phyloP scores from a whole-genome alignment of 92 coral and sea anemone genomes.

The Palythoa grandiflora region DNA sequence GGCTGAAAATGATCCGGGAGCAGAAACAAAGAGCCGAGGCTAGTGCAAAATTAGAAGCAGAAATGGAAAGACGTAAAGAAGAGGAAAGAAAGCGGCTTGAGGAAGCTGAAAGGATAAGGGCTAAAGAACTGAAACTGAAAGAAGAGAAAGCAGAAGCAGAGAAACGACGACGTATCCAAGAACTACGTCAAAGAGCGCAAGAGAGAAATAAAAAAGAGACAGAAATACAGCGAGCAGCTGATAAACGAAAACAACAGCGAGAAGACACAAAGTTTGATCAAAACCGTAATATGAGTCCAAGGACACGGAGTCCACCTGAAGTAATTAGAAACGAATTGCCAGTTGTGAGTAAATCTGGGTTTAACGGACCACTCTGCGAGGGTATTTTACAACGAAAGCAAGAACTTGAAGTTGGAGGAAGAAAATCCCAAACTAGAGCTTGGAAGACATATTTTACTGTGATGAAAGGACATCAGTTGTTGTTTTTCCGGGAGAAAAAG shows the following conservation, averaged over 20 bases:
- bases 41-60: conserved; percentile 38
- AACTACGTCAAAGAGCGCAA: conserved; percentile 40
- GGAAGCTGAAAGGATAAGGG: conserved; percentile 44
- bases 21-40: conserved; percentile 27
- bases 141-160: conserved; percentile 42
- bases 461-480: conserved; percentile 70
- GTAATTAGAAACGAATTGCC: conserved; percentile 51
- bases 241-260: conserved; percentile 42
- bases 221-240: conserved; percentile 43
- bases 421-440: conserved; percentile 69
- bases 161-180: conserved; percentile 40
- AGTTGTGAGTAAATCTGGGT: conserved; percentile 19
- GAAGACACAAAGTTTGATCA: conserved; percentile 38
- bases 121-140: conserved; percentile 31
- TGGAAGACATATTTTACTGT: conserved; percentile 92
- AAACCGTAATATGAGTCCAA: conserved; percentile 16
- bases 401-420: conserved; percentile 80
- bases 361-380: conserved; percentile 53
- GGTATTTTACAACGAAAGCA: conserved; percentile 91
- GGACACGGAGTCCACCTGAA: conserved; percentile 48
- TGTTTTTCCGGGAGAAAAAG: conserved; percentile 80
- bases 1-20: conserved; percentile 11
- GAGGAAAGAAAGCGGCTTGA: conserved; percentile 39
- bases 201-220: conserved; percentile 37
- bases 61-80: conserved; percentile 37